These are phyloP conservation scores for Cheilosia vernalis DNA, from an alignment of 2,888 invertebrate genomes.

Conservation along the genomic window DNA sequence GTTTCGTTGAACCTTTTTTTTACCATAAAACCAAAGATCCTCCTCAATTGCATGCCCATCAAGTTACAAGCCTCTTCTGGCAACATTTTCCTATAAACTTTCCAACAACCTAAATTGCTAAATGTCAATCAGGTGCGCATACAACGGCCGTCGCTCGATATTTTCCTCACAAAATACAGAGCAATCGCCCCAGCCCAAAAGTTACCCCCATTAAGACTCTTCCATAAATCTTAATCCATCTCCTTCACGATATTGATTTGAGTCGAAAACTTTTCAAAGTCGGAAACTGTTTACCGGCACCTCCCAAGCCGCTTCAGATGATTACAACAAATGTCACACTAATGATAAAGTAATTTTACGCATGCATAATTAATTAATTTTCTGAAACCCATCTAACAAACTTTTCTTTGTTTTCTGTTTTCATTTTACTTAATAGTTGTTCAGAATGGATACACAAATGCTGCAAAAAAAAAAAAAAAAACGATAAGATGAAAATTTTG, in stretches of 20 bases:
- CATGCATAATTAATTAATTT: slow-evolving; percentile 60
- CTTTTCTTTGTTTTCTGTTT: slow-evolving; percentile 11
- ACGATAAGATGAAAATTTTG: background rate
- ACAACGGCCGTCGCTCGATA: too few relatives aligned
- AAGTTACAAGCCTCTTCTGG: too few relatives aligned
- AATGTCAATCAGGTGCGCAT: too few relatives aligned
- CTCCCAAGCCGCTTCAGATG: slow-evolving; percentile 25
- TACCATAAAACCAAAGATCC: too few relatives aligned
- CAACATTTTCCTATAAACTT: too few relatives aligned
- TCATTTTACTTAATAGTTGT: slow-evolving; percentile 20
- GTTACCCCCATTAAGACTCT: background rate
- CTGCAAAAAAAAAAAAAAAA: background rate
- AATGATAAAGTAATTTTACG: slow-evolving; percentile 58
- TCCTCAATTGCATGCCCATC: too few relatives aligned
- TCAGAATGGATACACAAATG: slow-evolving; percentile 9
- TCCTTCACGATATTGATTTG: slow-evolving; percentile 26
- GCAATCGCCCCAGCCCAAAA: too few relatives aligned
- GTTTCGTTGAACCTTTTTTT: too few relatives aligned
- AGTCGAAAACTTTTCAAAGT: slow-evolving; percentile 26
- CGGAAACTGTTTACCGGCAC: background rate
- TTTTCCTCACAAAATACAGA: too few relatives aligned
- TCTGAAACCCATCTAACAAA: slow-evolving; percentile 32
- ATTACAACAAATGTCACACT: slow-evolving; percentile 57
- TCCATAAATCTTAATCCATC: slow-evolving; percentile 34
- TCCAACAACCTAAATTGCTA: too few relatives aligned